phyloP scores from a whole-genome alignment of 1,140 invertebrate species.

The Apis cerana region DNA sequence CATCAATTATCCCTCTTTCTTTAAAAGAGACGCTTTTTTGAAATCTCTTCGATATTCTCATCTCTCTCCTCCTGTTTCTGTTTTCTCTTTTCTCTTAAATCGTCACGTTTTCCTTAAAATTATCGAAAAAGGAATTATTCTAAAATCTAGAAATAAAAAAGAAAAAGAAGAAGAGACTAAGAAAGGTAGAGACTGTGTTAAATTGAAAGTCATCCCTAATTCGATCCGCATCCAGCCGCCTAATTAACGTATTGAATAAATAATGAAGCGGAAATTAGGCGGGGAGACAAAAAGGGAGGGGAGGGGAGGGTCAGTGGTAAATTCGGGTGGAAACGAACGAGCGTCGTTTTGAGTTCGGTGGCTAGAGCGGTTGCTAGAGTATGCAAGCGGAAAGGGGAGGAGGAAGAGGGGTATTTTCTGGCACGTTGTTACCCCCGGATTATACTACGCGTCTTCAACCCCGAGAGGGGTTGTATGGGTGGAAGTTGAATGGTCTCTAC shows the following conservation, averaged over 20 bases:
- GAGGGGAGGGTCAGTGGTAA: neutral
- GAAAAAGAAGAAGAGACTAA: neutral
- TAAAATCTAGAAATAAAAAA: neutral
- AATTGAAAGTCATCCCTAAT: neutral
- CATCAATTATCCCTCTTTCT: no score
- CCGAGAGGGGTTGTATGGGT: conserved; percentile 57
- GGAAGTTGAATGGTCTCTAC: conserved; percentile 65
- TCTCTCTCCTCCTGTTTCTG: no score
- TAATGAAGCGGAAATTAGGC: conserved; percentile 13
- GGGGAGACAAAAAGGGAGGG: neutral
- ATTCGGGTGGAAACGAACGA: neutral
- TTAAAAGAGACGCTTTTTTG: neutral
- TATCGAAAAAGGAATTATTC: no score
- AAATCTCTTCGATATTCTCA: no score
- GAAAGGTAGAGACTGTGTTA: no score
- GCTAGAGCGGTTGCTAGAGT: neutral
- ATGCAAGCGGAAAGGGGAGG: conserved; percentile 22
- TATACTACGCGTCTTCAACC: conserved; percentile 65
- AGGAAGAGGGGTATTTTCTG: conserved; percentile 50
- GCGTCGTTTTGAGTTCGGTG: neutral
- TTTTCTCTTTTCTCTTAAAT: no score
- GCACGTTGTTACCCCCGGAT: conserved; percentile 62
- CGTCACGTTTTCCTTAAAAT: no score
- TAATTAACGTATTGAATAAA: neutral
- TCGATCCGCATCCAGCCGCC: neutral